Evolutionary conservation across 2,888 invertebrate species (phyloP).

Genomic region (Hirtodrosophila duncani): DNA sequence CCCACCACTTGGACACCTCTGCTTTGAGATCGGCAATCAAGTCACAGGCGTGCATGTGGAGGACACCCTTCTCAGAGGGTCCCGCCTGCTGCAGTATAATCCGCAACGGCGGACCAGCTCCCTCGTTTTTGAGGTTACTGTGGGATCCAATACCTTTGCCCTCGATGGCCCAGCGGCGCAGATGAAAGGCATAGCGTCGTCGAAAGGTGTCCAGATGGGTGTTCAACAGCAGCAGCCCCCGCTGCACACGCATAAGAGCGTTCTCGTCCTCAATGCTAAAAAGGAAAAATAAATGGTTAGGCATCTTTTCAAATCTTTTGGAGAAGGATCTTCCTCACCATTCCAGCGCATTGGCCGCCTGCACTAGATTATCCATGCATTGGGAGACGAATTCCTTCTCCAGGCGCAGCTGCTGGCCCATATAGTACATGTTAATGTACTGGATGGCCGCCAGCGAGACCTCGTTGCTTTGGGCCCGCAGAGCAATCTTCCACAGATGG

Average conservation of each 20-base stretch:
- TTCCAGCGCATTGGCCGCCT: conserved; percentile 86
- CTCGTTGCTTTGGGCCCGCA: conserved; percentile 93
- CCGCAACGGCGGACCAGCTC: conserved; percentile 84
- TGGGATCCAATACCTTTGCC: conserved; percentile 89
- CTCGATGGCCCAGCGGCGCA: conserved; percentile 92
- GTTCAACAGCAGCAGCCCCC: conserved; percentile 90
- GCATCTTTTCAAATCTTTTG: too few relatives aligned
- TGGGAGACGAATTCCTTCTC: conserved; percentile 95
- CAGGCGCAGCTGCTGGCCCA: conserved; percentile 92
- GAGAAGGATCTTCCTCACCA: conserved; percentile 52
- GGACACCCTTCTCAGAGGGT: conserved; percentile 88
- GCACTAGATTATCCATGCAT: conserved; percentile 94
- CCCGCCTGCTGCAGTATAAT: conserved; percentile 93
- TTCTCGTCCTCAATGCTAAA: conserved; percentile 81
- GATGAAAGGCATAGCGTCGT: conserved; percentile 91
- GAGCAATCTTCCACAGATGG: conserved; percentile 95
- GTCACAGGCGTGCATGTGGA: conserved; percentile 91
- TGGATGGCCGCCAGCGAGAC: conserved; percentile 97
- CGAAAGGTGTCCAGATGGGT: conserved; percentile 96
- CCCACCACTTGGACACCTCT: conserved; percentile 98
- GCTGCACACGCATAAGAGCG: conserved; percentile 91
- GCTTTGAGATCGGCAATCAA: conserved; percentile 94
- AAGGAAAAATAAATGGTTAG: not conserved
- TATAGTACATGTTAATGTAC: conserved; percentile 95
- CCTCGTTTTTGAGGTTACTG: conserved; percentile 79